Evolutionary conservation across 2,113 vertebrate genomes (phyloP).

Genomic region (Aleadryas rufinucha): DNA sequence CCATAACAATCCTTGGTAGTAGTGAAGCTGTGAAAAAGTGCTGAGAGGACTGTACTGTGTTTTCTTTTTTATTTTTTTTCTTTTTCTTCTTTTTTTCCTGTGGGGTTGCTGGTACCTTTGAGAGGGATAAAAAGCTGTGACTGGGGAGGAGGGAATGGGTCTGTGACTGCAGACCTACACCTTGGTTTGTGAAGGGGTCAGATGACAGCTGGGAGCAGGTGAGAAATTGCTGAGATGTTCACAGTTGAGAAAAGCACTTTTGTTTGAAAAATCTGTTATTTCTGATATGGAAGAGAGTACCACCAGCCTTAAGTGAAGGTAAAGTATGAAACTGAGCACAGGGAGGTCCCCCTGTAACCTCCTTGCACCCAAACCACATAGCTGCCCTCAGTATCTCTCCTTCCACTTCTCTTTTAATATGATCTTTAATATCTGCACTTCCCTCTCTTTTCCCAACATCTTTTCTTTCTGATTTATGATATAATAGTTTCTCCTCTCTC

Average conservation of each 20-base stretch:
- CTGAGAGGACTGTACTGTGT: not conserved
- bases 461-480: not conserved
- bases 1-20: not conserved
- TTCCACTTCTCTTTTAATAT: not conserved
- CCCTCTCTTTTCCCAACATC: not conserved
- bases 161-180: not conserved
- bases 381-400: not conserved
- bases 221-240: not conserved
- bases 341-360: not conserved
- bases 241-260: not conserved
- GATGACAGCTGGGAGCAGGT: not conserved
- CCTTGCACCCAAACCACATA: not conserved
- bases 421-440: not conserved
- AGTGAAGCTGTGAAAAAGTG: not conserved
- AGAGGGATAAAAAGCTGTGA: not conserved
- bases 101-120: not conserved
- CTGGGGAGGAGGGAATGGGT: not conserved
- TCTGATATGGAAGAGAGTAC: not conserved
- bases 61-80: not conserved
- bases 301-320: not conserved
- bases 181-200: not conserved
- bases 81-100: accelerated
- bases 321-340: not conserved
- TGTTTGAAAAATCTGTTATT: not conserved
- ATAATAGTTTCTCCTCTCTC: not conserved